A percentile compares a stretch with the other conserved stretches of the same genome.
These are phyloP conservation scores for Pao palembangensis DNA, from an alignment of 2,113 vertebrate species.

Conservation along the genomic window DNA sequence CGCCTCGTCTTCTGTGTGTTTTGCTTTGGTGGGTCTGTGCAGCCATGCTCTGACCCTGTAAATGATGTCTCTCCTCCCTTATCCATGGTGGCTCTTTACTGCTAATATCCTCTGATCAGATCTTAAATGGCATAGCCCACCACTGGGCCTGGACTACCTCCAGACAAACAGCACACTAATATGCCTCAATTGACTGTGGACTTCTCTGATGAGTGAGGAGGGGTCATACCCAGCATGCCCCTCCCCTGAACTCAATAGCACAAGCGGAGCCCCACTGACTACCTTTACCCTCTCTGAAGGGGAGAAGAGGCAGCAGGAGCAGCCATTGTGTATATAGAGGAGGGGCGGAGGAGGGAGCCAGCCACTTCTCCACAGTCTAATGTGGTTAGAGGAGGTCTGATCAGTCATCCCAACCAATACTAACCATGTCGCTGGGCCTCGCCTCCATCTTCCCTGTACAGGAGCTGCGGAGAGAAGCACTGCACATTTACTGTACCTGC, in stretches of 20 bases:
- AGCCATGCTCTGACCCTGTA: constrained; percentile 78
- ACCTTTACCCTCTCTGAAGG: constrained; percentile 26
- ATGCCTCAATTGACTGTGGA: constrained; percentile 43
- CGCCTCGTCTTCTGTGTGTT: constrained; percentile 26
- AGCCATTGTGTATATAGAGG: constrained; percentile 14
- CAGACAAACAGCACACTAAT: constrained; percentile 37
- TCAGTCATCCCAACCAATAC: constrained; percentile 75
- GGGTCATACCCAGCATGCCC: constrained; percentile 31
- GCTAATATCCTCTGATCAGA: constrained; percentile 80
- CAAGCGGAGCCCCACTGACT: constrained; percentile 12
- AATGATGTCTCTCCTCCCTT: constrained; percentile 79
- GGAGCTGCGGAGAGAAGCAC: constrained; percentile 63
- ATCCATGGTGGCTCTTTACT: constrained; percentile 78
- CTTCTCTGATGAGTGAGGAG: constrained; percentile 35
- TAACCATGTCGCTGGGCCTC: constrained; percentile 71
- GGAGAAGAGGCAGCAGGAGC: constrained; percentile 19
- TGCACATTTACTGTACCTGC: constrained; percentile 69
- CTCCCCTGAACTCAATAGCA: not conserved
- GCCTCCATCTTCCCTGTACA: constrained; percentile 66
- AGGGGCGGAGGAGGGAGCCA: constrained; percentile 42
- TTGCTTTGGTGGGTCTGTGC: constrained; percentile 70
- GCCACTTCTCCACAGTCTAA: constrained; percentile 71
- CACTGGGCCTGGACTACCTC: constrained; percentile 51
- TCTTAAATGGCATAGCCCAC: constrained; percentile 71
- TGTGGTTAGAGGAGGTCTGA: constrained; percentile 63